Conservation (phyloP, 2,113 vertebrate species). For the Hemibagrus wyckioides region DNA sequence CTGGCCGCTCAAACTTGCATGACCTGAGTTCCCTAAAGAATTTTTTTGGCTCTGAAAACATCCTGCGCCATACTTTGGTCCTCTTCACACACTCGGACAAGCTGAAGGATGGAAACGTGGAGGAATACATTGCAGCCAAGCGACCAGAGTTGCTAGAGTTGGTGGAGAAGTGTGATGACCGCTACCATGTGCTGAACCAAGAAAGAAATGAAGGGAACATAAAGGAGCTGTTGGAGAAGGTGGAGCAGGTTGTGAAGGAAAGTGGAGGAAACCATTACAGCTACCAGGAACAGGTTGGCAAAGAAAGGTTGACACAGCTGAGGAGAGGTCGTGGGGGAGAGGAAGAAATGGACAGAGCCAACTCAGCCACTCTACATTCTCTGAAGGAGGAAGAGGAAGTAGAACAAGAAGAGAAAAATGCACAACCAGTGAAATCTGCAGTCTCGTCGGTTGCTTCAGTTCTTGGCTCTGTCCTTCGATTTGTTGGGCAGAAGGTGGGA, state of each 20-base stretch:
- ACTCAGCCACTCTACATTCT: conserved; percentile 39
- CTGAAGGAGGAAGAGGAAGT: conserved; percentile 61
- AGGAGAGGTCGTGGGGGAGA: conserved; percentile 1
- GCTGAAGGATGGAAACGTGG: conserved; percentile 60
- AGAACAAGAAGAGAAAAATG: conserved; percentile 65
- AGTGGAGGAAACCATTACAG: conserved; percentile 65
- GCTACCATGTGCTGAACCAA: conserved; percentile 69
- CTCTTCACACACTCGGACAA: conserved; percentile 70
- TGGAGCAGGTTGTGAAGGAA: conserved; percentile 69
- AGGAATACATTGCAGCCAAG: conserved; percentile 66
- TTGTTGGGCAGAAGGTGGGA: conserved; percentile 58
- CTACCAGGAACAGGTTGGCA: conserved; percentile 58
- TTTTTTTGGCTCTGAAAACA: conserved; percentile 62
- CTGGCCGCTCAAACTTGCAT: conserved; percentile 61
- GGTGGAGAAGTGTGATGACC: conserved; percentile 71
- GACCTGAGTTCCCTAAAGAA: conserved; percentile 59
- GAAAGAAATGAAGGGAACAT: conserved; percentile 12
- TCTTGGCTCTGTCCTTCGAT: conserved; percentile 58
- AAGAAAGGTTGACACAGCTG: conserved; percentile 28
- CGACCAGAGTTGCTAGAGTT: conserved; percentile 70
- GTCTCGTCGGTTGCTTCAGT: conserved; percentile 20
- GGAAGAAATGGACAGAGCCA: conserved; percentile 16
- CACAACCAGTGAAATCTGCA: conserved; percentile 54
- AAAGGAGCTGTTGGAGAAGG: conserved; percentile 68
- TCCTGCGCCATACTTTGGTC: conserved; percentile 64